Conservation (phyloP, 2,888 invertebrate species). For the Microctonus hyperodae region DNA sequence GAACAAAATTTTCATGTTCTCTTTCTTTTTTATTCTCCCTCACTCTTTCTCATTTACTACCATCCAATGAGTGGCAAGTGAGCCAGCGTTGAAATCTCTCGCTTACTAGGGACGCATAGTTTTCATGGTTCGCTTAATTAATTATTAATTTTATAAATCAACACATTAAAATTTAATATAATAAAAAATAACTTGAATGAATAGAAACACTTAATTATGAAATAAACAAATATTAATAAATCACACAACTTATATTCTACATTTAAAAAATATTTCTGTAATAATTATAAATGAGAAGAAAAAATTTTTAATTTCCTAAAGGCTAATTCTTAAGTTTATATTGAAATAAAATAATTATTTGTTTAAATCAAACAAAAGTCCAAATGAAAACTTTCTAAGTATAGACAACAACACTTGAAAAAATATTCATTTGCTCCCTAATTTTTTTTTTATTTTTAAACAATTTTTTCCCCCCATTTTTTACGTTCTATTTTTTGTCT, state of each 20-base stretch:
- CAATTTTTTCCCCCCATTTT: slow-evolving; percentile 19
- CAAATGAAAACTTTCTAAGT: slow-evolving; percentile 35
- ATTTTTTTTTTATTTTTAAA: slow-evolving; percentile 27
- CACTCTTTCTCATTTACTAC: neutral
- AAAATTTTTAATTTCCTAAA: neutral
- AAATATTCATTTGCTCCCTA: slow-evolving; percentile 23
- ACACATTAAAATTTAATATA: neutral
- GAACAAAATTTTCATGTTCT: slow-evolving; percentile 28
- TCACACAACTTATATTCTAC: too few species aligned
- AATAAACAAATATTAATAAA: too few species aligned
- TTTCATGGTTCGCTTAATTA: slow-evolving; percentile 9
- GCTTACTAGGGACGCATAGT: slow-evolving; percentile 3
- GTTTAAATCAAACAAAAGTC: slow-evolving; percentile 31
- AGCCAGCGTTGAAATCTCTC: slow-evolving; percentile 26
- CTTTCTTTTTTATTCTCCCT: neutral
- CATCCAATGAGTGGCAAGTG: slow-evolving; percentile 22
- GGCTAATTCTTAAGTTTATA: neutral
- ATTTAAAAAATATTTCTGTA: too few species aligned
- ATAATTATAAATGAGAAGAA: too few species aligned
- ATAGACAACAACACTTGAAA: slow-evolving; percentile 19
- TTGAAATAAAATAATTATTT: slow-evolving; percentile 6
- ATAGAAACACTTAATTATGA: neutral
- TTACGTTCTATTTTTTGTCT: slow-evolving; percentile 12
- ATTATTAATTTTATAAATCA: slow-evolving; percentile 10
- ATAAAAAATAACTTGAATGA: neutral